Conservation (phyloP, 92 coral and sea anemone genomes). For the Phenganax marumi region DNA sequence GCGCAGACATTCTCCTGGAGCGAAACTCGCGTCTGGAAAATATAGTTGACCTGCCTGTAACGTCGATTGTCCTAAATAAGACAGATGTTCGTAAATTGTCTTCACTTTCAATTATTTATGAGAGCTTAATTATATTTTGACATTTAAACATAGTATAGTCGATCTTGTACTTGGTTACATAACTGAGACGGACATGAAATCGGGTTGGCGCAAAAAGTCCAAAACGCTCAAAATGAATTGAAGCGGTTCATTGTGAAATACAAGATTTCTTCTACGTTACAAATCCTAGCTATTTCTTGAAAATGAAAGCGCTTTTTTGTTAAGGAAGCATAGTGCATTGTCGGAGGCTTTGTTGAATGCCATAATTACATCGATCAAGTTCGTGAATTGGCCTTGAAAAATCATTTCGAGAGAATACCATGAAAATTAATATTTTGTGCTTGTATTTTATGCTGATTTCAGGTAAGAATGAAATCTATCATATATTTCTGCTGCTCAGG, state of each 20-base stretch:
- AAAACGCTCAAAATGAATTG: not conserved
- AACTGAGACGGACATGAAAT: not conserved
- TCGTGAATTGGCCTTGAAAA: not conserved
- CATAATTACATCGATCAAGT: no score
- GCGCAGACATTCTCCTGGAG: no score
- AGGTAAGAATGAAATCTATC: not conserved
- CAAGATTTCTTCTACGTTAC: no score
- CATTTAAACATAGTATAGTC: not conserved
- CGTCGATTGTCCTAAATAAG: no score
- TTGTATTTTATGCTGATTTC: not conserved
- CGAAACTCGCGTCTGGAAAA: no score
- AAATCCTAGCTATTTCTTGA: not conserved
- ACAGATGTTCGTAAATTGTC: not conserved
- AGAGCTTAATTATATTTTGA: constrained; percentile 5
- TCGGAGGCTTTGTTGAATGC: no score
- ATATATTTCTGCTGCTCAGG: not conserved
- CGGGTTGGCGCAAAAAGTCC: not conserved
- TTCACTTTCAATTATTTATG: constrained; percentile 9
- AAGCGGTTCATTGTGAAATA: not conserved
- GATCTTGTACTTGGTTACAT: not conserved
- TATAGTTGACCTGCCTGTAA: no score
- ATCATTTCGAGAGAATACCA: not conserved
- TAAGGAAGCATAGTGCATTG: not conserved
- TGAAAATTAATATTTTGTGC: not conserved
- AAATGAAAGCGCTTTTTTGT: not conserved